Evolutionary conservation across 2,888 invertebrate species (phyloP).

Genomic region (Pomacea canaliculata): DNA sequence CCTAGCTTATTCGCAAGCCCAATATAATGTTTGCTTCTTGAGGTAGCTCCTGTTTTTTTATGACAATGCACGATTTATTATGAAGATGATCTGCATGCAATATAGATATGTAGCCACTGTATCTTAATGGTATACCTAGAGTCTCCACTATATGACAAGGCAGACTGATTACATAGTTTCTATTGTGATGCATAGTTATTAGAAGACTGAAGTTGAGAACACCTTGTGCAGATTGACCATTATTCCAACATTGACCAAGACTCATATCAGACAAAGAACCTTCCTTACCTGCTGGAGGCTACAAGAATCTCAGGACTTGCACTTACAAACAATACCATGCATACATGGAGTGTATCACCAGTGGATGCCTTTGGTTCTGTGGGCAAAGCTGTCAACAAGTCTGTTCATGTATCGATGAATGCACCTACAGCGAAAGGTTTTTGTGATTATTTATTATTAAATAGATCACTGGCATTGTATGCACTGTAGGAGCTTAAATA

Average conservation of each 20-base stretch:
- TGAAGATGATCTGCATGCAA: too few relatives aligned
- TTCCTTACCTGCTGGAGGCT: constrained; percentile 14
- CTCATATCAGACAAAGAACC: neutral
- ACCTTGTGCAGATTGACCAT: neutral
- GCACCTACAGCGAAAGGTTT: constrained; percentile 6
- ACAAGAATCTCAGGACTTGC: neutral
- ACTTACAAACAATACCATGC: neutral
- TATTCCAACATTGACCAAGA: neutral
- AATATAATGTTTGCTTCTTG: too few relatives aligned
- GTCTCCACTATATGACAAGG: neutral
- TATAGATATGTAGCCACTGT: neutral
- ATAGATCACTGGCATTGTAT: too few relatives aligned
- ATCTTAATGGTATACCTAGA: neutral
- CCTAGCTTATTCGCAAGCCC: too few relatives aligned
- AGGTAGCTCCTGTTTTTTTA: too few relatives aligned
- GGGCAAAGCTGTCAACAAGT: neutral
- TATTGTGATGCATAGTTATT: neutral
- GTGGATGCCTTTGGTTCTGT: constrained; percentile 2
- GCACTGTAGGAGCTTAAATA: too few relatives aligned
- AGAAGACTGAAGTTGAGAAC: too few relatives aligned
- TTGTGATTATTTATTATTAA: too few relatives aligned
- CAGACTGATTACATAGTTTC: neutral
- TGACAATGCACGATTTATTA: too few relatives aligned
- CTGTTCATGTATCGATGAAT: neutral
- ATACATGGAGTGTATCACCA: neutral